phyloP scores from a whole-genome alignment of 2,113 vertebrate species.

The Salvelinus alpinus region DNA sequence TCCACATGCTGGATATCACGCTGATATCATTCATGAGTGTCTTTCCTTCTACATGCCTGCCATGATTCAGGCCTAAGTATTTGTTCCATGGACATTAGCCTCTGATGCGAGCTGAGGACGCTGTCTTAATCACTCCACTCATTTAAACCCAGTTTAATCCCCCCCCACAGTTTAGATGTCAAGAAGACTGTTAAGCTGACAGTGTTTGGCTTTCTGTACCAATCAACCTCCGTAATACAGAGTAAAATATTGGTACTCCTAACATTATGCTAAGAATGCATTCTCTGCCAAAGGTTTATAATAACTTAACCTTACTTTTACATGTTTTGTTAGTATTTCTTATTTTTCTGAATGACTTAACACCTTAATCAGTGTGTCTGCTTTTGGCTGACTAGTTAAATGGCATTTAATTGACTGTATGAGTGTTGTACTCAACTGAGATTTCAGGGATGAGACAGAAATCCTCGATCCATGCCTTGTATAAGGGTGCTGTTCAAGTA shows the following conservation, averaged over 20 bases:
- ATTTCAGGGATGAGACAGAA: background rate
- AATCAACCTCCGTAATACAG: background rate
- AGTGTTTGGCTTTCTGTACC: background rate
- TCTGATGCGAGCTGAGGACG: background rate
- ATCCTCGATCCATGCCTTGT: conserved; percentile 25
- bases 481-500: conserved; percentile 15
- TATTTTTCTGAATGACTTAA: background rate
- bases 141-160: background rate
- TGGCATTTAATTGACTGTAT: background rate
- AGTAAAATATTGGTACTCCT: background rate
- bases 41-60: background rate
- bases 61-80: background rate
- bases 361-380: background rate
- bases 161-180: background rate
- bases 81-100: background rate
- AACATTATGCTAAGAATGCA: background rate
- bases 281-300: conserved; percentile 27
- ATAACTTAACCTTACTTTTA: background rate
- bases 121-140: background rate
- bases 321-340: background rate
- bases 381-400: background rate
- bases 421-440: conserved; percentile 17
- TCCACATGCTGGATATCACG: background rate
- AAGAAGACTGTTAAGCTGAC: background rate
- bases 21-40: background rate